Evolutionary conservation across 2,888 invertebrate species (phyloP), one percentile per base, ranked within the genome.

Genomic region (Patella ulyssiponensis): DNA sequence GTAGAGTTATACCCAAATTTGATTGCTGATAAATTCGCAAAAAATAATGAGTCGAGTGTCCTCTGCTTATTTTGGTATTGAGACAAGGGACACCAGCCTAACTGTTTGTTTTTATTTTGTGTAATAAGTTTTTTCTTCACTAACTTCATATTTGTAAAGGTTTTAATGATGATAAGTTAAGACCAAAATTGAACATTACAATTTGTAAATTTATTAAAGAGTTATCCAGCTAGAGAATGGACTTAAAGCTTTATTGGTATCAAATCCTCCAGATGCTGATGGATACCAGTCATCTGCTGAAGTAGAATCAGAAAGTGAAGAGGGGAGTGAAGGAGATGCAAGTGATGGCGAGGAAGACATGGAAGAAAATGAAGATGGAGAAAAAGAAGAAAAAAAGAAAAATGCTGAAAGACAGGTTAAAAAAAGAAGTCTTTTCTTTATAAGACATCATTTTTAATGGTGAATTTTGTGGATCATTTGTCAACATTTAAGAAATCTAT

Each of bases 211-310:
- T 44, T 44, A 44, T 44, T 83, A 5, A 73, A 89, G 89, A 76
- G 80, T 84, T 53, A 77, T 89, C 33, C 71, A 76, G n/a, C 80
- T 90, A 51, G 80, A 84, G 23, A 90, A 90, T 86, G 88, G 88
- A 33, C 79, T 90, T 17, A 82, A 79, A 78, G 89, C 84, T 11
- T 73, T 90, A 23, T 83, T 90, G 71, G 86, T 90, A 74, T 88
- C 88, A 51, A 88, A 89, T 77, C 70, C 83, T 78, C 82, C 79
- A n/a, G 23, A 51, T 15, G 69, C 56, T 23, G 76, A 77, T 27
- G 82, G 78, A 15, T 78, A 81, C 17, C 77, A 82, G 73, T 44
- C 44, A 44, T 73, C 79, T 53, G 77, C 71, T 20, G 23, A 23
- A 23, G 20, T 23, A 9, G 75, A 75, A 20, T 69, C 69, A 7